A percentile compares a stretch with the other conserved stretches of the same genome.
Conservation (phyloP, 37 sponge, comb jelly and placozoan species). For the Amphimedon queenslandica region DNA sequence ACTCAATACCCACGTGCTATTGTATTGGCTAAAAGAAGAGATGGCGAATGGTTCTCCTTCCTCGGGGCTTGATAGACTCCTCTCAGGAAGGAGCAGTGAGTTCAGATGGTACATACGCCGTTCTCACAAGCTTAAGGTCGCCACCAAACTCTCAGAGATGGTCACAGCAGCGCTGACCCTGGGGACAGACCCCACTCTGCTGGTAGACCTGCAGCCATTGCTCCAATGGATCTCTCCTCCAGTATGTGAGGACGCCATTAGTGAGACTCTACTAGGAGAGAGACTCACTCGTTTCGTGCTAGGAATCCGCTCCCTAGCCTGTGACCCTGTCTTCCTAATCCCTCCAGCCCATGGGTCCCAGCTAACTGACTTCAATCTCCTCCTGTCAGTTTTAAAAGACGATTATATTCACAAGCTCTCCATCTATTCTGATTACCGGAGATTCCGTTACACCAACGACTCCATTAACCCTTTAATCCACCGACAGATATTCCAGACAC, state of each 20-base stretch:
- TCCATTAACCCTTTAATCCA: slow-evolving; percentile 1
- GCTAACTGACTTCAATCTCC: neutral
- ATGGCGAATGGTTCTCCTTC: too few species aligned
- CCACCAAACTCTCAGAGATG: slow-evolving; percentile 10
- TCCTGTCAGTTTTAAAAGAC: neutral
- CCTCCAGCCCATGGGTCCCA: slow-evolving; percentile 12
- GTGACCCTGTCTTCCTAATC: slow-evolving; percentile 55
- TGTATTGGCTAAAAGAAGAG: too few species aligned
- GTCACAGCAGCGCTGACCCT: slow-evolving; percentile 3
- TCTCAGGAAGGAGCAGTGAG: too few species aligned
- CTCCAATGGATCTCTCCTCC: slow-evolving; percentile 1
- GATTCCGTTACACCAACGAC: neutral
- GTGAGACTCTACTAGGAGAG: too few species aligned
- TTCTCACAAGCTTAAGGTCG: too few species aligned
- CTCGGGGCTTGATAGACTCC: too few species aligned
- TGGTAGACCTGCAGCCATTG: neutral
- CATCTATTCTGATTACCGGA: too few species aligned
- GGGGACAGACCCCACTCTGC: too few species aligned
- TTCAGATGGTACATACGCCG: too few species aligned
- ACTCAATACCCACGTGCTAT: too few species aligned
- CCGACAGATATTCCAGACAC: neutral
- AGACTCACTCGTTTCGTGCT: slow-evolving; percentile 37
- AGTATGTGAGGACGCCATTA: neutral
- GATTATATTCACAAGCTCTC: slow-evolving; percentile 15
- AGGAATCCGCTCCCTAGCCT: slow-evolving; percentile 11